Conservation (phyloP, 2,888 invertebrate genomes). For the Brenthis hecate region DNA sequence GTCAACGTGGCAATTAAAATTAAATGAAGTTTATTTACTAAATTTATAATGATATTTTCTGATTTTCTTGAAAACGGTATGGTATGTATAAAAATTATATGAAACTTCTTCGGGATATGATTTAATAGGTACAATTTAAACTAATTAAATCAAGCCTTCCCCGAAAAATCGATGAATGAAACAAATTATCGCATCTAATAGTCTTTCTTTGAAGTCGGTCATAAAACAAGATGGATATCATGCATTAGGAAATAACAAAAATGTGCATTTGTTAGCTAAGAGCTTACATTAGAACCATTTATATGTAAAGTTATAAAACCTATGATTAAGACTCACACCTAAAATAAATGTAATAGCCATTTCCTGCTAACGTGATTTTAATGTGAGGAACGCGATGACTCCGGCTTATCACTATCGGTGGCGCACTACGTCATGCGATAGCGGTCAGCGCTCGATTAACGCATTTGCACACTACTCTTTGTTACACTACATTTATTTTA, state of each 20-base stretch:
- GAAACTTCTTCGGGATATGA: too few species aligned
- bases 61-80: too few species aligned
- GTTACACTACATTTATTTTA: conserved; percentile 8
- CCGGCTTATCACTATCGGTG: conserved; percentile 36
- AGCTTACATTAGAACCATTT: conserved; percentile 11
- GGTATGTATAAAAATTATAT: too few species aligned
- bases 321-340: conserved; percentile 13
- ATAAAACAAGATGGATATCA: too few species aligned
- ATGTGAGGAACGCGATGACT: conserved; percentile 34
- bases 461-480: conserved; percentile 17
- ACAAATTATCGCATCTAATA: too few species aligned
- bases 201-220: too few species aligned
- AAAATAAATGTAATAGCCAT: conserved; percentile 31
- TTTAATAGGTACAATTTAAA: too few species aligned
- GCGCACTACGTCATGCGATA: conserved; percentile 45
- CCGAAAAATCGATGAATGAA: too few species aligned
- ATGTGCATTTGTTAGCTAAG: neutral
- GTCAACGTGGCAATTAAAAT: too few species aligned
- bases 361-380: conserved; percentile 37
- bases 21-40: too few species aligned
- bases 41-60: too few species aligned
- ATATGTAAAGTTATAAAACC: conserved; percentile 14
- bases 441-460: conserved; percentile 36
- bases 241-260: neutral
- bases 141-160: too few species aligned